Evolutionary conservation across 2,797 vertebrate species (phyloP).

Genomic region (Chelidonichthys spinosus): DNA sequence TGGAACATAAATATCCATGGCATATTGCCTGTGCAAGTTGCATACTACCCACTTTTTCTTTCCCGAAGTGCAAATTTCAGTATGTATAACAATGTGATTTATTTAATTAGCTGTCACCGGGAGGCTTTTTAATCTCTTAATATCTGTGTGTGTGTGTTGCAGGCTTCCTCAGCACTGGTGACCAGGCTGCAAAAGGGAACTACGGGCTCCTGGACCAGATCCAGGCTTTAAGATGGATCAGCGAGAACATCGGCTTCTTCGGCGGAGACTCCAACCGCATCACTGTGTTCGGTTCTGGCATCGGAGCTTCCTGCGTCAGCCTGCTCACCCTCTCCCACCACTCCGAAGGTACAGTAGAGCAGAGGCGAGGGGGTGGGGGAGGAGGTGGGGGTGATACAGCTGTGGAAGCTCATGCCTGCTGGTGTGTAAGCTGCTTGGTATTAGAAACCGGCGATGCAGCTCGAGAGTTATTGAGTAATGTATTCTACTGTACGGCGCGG

Average conservation of each 20-base stretch:
- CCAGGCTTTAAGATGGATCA: conserved; percentile 98
- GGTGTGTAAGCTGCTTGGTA: conserved; percentile 51
- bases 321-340: conserved; percentile 97
- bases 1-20: neutral
- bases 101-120: neutral
- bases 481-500: conserved; percentile 44
- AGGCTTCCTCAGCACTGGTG: conserved; percentile 98
- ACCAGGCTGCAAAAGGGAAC: conserved; percentile 99
- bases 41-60: neutral
- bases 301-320: conserved; percentile 97
- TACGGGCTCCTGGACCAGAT: conserved; percentile 98
- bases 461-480: conserved; percentile 56
- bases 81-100: neutral
- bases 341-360: conserved; percentile 91
- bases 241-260: conserved; percentile 98
- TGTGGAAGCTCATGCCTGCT: conserved; percentile 39
- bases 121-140: conserved; percentile 13
- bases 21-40: neutral
- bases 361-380: neutral
- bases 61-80: neutral
- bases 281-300: conserved; percentile 98
- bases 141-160: conserved; percentile 44
- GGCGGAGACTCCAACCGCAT: conserved; percentile 97
- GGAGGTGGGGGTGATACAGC: conserved; percentile 19
- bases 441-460: conserved; percentile 53